Evolutionary conservation across 37 sponge, comb jelly and placozoan species (phyloP).

Genomic region (Dysidea cf. avara): DNA sequence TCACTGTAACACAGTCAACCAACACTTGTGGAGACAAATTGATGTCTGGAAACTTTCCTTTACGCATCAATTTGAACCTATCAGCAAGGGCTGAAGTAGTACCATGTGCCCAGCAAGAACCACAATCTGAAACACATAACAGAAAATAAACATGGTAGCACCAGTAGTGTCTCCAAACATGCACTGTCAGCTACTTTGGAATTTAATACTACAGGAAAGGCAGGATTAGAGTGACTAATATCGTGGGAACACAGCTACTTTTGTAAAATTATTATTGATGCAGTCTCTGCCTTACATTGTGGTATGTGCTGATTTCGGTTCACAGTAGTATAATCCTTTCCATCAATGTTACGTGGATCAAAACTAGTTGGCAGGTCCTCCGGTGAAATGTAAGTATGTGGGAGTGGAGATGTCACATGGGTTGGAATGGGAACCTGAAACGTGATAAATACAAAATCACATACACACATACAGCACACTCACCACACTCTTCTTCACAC

Average conservation of each 20-base stretch:
- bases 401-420: constrained; percentile 45
- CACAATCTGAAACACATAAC: constrained; percentile 78
- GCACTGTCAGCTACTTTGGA: too few relatives aligned
- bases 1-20: constrained; percentile 76
- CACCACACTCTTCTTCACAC: constrained; percentile 51
- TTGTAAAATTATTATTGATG: too few relatives aligned
- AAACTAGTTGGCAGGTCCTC: constrained; percentile 60
- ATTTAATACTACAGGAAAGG: too few relatives aligned
- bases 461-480: too few relatives aligned
- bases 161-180: too few relatives aligned
- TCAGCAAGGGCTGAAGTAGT: constrained; percentile 87
- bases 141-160: too few relatives aligned
- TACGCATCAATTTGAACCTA: constrained; percentile 72
- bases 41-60: constrained; percentile 64
- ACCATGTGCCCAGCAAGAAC: constrained; percentile 81
- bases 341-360: constrained; percentile 73
- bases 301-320: constrained; percentile 90
- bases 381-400: constrained; percentile 52
- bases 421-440: too few relatives aligned
- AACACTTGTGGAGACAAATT: constrained; percentile 82
- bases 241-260: too few relatives aligned
- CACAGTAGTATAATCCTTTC: constrained; percentile 74
- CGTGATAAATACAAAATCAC: too few relatives aligned
- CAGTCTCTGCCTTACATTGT: constrained; percentile 82
- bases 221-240: too few relatives aligned